Conservation (phyloP, 2,113 vertebrate genomes). For the Stigmatopora argus region DNA sequence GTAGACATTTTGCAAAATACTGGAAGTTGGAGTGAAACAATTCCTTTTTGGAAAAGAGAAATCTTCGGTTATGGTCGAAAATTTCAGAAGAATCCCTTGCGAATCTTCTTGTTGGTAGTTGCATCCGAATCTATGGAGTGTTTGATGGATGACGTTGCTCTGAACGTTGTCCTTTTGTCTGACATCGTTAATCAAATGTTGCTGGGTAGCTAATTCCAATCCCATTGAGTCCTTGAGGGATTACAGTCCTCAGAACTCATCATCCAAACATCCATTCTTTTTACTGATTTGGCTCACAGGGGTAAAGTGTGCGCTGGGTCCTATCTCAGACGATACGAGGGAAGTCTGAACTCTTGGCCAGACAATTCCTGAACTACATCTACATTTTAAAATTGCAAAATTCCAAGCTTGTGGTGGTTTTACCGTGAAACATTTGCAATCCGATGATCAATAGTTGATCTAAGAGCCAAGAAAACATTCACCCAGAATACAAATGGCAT, state of each 20-base stretch:
- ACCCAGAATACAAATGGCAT: slow-evolving; percentile 3
- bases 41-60: background rate
- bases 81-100: too few relatives aligned
- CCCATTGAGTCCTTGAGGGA: background rate
- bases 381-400: too few relatives aligned
- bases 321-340: too few relatives aligned
- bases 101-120: too few relatives aligned
- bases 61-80: too few relatives aligned
- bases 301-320: too few relatives aligned
- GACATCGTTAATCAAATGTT: background rate
- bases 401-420: too few relatives aligned
- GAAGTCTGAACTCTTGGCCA: too few relatives aligned
- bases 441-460: background rate
- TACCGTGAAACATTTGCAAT: too few relatives aligned
- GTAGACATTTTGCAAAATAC: slow-evolving; percentile 13
- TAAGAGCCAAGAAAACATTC: background rate
- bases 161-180: background rate
- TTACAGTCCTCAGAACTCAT: background rate
- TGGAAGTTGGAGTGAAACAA: background rate
- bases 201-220: background rate
- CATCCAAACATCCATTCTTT: background rate
- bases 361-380: too few relatives aligned
- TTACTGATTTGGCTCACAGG: too few relatives aligned
- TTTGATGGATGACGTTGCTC: background rate
- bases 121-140: background rate